A percentile compares a stretch with the other conserved stretches of the same genome.
These are phyloP conservation scores for Zoanthus sansibaricus DNA, from an alignment of 92 coral and sea anemone species.

Conservation along the genomic window DNA sequence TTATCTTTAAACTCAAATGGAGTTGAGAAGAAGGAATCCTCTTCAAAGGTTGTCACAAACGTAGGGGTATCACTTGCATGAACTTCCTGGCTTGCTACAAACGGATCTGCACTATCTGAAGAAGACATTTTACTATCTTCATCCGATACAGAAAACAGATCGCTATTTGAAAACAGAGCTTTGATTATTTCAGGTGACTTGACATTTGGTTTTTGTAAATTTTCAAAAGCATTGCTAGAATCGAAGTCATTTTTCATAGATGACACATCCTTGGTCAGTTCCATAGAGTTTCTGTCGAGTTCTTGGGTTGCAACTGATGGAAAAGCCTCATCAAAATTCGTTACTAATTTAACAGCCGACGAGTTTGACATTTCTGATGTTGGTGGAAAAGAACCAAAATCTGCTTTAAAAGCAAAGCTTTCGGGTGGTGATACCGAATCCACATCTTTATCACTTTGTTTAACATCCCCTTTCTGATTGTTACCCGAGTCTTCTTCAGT, in stretches of 20 bases:
- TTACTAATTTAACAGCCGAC: not conserved
- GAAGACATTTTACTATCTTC: slow-evolving; percentile 30
- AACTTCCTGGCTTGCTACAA: slow-evolving; percentile 66
- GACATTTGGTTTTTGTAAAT: not conserved
- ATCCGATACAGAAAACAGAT: not conserved
- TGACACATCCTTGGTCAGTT: not conserved
- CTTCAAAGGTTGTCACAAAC: slow-evolving; percentile 76
- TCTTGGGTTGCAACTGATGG: not conserved
- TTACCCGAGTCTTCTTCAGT: not conserved
- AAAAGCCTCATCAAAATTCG: slow-evolving; percentile 29
- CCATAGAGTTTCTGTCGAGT: not conserved
- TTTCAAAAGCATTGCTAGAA: not conserved
- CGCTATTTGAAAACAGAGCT: slow-evolving; percentile 14
- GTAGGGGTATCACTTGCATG: slow-evolving; percentile 37
- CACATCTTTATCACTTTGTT: not conserved
- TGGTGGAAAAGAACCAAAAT: not conserved
- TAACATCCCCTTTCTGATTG: not conserved
- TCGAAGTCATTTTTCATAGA: not conserved
- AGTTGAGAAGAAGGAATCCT: slow-evolving; percentile 33
- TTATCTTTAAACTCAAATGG: slow-evolving; percentile 37
- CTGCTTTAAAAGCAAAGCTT: slow-evolving; percentile 6
- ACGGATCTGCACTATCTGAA: slow-evolving; percentile 66
- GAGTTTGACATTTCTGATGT: slow-evolving; percentile 4
- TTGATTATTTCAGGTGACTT: not conserved
- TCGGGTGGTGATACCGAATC: not conserved